phyloP scores from a whole-genome alignment of 35 echinoderm and acorn worm genomes.

The Lytechinus pictus region DNA sequence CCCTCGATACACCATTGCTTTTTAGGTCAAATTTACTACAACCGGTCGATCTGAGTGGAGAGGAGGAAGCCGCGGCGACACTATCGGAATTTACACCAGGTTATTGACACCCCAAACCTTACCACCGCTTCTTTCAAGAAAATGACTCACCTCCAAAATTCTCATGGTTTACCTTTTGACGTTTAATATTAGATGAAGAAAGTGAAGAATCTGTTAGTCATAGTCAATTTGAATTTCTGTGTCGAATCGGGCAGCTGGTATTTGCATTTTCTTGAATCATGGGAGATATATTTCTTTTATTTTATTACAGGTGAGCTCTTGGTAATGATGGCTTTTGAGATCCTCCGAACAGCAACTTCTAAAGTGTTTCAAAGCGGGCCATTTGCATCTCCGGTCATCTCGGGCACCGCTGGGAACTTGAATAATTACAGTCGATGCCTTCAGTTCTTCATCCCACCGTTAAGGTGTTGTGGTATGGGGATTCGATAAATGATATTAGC shows the following conservation, averaged over 20 bases:
- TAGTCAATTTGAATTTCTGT: constrained; percentile 20
- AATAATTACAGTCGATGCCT: background rate
- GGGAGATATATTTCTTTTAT: background rate
- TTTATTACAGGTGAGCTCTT: background rate
- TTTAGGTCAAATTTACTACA: no score
- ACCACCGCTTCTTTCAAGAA: background rate
- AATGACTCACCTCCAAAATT: background rate
- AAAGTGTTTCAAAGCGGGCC: background rate
- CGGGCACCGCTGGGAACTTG: background rate
- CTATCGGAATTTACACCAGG: background rate
- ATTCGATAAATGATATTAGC: background rate
- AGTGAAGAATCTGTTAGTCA: constrained; percentile 17
- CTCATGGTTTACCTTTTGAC: constrained; percentile 1
- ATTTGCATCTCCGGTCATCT: constrained; percentile 1
- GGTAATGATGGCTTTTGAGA: background rate
- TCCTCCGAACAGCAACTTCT: background rate
- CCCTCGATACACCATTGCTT: no score
- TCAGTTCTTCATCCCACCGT: background rate
- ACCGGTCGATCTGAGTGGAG: background rate
- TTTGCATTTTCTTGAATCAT: constrained; percentile 22
- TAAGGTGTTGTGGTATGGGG: background rate
- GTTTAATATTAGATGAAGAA: constrained; percentile 11
- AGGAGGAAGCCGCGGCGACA: background rate
- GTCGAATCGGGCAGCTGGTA: background rate
- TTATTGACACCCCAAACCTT: background rate